Conservation (phyloP, 2,797 vertebrate species). For the Chloroceryle amazona region DNA sequence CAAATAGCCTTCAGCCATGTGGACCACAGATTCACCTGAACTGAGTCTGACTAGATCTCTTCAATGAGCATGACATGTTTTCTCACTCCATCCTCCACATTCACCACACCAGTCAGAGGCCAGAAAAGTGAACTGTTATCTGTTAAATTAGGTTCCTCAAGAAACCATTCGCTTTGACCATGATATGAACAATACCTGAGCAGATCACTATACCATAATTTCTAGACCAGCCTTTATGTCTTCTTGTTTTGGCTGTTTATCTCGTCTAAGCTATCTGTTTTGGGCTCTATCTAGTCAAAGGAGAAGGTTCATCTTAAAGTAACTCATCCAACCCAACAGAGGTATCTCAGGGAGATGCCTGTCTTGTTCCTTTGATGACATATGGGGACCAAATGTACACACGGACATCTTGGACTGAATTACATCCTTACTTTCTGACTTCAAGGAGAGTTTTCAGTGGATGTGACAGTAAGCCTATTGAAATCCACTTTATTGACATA, state of each 20-base stretch:
- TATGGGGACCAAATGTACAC: not conserved
- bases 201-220: not conserved
- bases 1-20: not conserved
- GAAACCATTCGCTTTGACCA: not conserved
- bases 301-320: not conserved
- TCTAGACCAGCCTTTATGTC: not conserved
- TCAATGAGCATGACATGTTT: fast-evolving
- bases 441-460: not conserved
- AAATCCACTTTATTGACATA: not conserved
- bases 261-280: not conserved
- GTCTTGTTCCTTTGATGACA: not conserved
- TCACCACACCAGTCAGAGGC: not conserved
- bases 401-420: not conserved
- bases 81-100: not conserved
- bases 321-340: not conserved
- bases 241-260: not conserved
- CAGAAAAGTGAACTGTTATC: not conserved
- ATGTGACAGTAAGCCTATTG: not conserved
- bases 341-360: not conserved
- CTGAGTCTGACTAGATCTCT: not conserved
- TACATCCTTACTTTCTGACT: not conserved
- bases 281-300: not conserved
- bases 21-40: not conserved
- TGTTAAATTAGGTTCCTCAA: not conserved
- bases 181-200: not conserved